phyloP scores from a whole-genome alignment of 1,140 invertebrate species.

The Drosophila sulfurigaster region DNA sequence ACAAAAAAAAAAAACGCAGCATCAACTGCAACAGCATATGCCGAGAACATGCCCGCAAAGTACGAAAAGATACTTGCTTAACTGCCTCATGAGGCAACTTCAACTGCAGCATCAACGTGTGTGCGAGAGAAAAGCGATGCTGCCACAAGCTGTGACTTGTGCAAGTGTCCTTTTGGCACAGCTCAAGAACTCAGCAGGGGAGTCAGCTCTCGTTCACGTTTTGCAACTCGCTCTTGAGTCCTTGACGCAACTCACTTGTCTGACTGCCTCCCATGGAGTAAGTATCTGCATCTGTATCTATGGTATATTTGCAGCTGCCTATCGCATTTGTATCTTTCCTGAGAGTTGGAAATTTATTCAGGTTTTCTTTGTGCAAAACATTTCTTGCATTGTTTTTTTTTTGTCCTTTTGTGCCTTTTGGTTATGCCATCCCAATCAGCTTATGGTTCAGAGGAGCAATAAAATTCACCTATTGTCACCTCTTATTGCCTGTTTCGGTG shows the following conservation, averaged over 20 bases:
- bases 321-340: slow-evolving; percentile 1
- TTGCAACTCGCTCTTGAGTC: slow-evolving; percentile 17
- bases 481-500: not conserved
- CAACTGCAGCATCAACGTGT: slow-evolving; percentile 1
- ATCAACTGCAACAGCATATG: slow-evolving; percentile 23
- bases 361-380: slow-evolving; percentile 7
- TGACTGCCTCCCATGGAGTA: slow-evolving; percentile 5
- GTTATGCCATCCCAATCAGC: slow-evolving; percentile 20
- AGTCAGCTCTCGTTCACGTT: slow-evolving; percentile 11
- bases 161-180: not conserved
- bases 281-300: slow-evolving; percentile 18
- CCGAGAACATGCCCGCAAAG: not conserved
- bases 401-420: not conserved
- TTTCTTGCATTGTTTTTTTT: slow-evolving; percentile 1
- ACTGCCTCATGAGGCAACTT: slow-evolving; percentile 13
- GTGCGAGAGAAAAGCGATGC: not conserved
- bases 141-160: slow-evolving; percentile 23
- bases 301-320: slow-evolving; percentile 1
- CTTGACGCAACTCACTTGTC: slow-evolving; percentile 7
- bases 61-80: not conserved
- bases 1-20: too few species aligned
- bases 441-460: slow-evolving; percentile 6
- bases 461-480: slow-evolving; percentile 7
- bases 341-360: slow-evolving; percentile 5
- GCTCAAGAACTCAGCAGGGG: slow-evolving; percentile 23